Conservation (phyloP, 1,140 invertebrate genomes). For the Drosophila ercepeae region DNA sequence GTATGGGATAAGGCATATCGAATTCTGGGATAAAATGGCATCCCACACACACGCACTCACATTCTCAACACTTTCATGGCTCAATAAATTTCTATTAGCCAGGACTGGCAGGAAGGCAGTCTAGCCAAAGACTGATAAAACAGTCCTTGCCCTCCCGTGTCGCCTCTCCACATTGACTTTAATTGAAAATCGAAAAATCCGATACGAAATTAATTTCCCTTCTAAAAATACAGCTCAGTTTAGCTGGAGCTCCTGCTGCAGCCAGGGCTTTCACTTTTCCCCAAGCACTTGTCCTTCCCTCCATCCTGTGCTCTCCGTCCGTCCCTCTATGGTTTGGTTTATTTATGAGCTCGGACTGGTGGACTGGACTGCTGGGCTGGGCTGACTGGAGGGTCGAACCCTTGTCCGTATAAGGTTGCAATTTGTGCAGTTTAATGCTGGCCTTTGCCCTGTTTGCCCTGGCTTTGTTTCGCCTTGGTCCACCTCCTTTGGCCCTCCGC, state of each 20-base stretch:
- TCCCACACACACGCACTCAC: slow-evolving; percentile 11
- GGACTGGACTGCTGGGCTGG: slow-evolving; percentile 16
- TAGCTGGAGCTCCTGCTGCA: slow-evolving; percentile 23
- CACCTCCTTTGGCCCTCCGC: neutral
- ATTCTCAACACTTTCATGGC: slow-evolving; percentile 79
- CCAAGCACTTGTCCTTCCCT: slow-evolving; percentile 59
- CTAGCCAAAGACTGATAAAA: slow-evolving; percentile 19
- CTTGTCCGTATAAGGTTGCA: slow-evolving; percentile 68
- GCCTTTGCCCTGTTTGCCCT: slow-evolving; percentile 62
- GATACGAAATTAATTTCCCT: slow-evolving; percentile 83
- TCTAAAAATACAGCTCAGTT: slow-evolving; percentile 68
- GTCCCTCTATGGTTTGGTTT: slow-evolving; percentile 32
- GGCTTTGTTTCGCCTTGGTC: slow-evolving; percentile 25
- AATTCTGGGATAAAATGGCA: neutral
- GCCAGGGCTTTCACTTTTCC: slow-evolving; percentile 51
- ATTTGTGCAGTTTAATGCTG: slow-evolving; percentile 82
- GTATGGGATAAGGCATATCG: slow-evolving; percentile 1
- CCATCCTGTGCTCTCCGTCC: neutral
- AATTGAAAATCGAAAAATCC: slow-evolving; percentile 83
- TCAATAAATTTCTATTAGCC: slow-evolving; percentile 80
- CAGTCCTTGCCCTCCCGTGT: slow-evolving; percentile 11
- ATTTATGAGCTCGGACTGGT: slow-evolving; percentile 72
- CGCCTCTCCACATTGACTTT: slow-evolving; percentile 66
- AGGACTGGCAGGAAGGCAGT: slow-evolving; percentile 32
- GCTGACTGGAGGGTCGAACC: slow-evolving; percentile 24